Evolutionary conservation across 2,888 invertebrate genomes (phyloP), one percentile per base, ranked within the genome.

Genomic region (Sminthurinus aureus): DNA sequence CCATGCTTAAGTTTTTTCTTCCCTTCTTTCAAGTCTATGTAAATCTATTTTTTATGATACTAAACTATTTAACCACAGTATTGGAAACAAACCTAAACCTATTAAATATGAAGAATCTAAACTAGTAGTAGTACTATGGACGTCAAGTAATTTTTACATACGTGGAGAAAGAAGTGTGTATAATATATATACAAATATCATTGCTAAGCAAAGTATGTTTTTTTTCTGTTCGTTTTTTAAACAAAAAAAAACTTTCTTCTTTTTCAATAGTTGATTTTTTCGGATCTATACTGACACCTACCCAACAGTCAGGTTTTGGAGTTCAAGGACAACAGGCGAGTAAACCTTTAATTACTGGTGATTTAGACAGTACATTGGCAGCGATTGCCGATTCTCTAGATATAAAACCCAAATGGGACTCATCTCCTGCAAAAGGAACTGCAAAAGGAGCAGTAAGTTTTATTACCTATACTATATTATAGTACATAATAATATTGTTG

Each of bases 321-420:
- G 86, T 84, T 75, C 91, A 91, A 89, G 90, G 92, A 83, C 81
- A 77, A 24, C 79, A 84, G 64, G 83, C 87, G 15, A 83, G 84
- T 64, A 93, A 93, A 86, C 95, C 95, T 90, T 94, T 98, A 87
- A 92, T 98, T 86, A 96, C 96, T 50, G 96, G 97, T 83, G 98
- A 98, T 91, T 92, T 98, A 90, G 98, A 98, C 90, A 96, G 96
- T 89, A 97, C 97, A 89, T 93, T 98, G 85, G 97, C 97, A 86
- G 95, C 95, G 87, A 71, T 71, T 11, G 98, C 98, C 86, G 96
- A 98, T 91, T 98, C 98, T 91, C 93, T 98, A 89, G 93, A 94
- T 89, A 96, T 96, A 89, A 95, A 96, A 71, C 87, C 87, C 0
- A 87, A 86, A 79, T 88, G 88, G 88, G 86, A 84, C 58, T 85